A percentile compares a stretch with the other conserved stretches of the same genome.
These are phyloP conservation scores for Eupeodes latifasciatus DNA, from an alignment of 2,888 invertebrate genomes.

Conservation along the genomic window DNA sequence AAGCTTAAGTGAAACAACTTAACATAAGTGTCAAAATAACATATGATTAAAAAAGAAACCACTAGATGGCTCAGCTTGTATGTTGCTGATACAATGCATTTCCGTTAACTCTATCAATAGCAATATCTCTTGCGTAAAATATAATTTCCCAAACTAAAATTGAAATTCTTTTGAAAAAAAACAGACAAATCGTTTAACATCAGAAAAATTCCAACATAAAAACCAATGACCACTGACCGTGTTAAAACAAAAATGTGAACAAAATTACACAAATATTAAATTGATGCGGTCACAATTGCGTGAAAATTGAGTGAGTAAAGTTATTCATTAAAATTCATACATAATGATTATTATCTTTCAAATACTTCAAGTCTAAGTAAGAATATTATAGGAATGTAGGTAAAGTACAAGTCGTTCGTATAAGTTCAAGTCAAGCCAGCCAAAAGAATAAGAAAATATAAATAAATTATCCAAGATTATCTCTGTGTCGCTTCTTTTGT, in stretches of 20 bases:
- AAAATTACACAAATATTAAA: slow-evolving; percentile 40
- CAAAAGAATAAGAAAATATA: slow-evolving; percentile 27
- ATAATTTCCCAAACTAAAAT: too few species aligned
- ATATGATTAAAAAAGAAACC: too few species aligned
- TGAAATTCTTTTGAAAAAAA: too few species aligned
- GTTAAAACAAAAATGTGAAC: neutral
- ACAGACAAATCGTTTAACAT: too few species aligned
- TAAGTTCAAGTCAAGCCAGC: neutral
- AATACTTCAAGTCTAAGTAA: slow-evolving; percentile 7
- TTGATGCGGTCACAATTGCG: slow-evolving; percentile 58
- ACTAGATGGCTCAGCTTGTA: too few species aligned
- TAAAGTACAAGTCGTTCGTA: neutral
- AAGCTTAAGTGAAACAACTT: too few species aligned
- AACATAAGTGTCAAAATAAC: too few species aligned
- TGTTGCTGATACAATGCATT: too few species aligned
- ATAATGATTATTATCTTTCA: slow-evolving; percentile 45
- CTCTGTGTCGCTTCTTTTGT: neutral
- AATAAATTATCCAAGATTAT: slow-evolving; percentile 69
- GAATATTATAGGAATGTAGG: too few species aligned
- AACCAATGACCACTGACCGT: neutral
- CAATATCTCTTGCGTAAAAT: too few species aligned
- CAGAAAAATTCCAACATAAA: neutral
- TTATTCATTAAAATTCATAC: slow-evolving; percentile 32
- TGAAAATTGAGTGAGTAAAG: slow-evolving; percentile 54
- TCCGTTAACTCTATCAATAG: too few species aligned